These are phyloP conservation scores for Acrocephalus kingi DNA, from an alignment of 2,113 vertebrate species.

Conservation along the genomic window DNA sequence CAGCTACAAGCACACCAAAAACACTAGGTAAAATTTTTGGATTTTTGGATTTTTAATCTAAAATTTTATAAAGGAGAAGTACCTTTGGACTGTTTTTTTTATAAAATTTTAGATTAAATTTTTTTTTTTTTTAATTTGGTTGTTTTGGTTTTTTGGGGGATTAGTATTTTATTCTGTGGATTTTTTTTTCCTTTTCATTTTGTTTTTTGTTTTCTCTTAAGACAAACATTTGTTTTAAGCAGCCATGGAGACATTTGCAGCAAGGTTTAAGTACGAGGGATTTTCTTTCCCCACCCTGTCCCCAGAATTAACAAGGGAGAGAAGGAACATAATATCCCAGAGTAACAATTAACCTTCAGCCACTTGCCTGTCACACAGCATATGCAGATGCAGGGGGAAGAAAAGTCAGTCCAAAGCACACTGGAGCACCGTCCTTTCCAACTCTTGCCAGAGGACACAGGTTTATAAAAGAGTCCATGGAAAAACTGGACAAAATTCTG, in stretches of 20 bases:
- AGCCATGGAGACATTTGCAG: background rate
- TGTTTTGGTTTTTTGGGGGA: background rate
- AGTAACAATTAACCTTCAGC: constrained; percentile 65
- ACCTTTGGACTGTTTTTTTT: background rate
- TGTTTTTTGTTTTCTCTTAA: background rate
- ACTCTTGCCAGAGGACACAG: background rate
- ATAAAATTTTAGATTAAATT: too few species aligned
- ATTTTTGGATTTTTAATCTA: background rate
- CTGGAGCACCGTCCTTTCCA: background rate
- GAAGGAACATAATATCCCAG: constrained; percentile 27
- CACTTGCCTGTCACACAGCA: background rate
- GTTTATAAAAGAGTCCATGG: background rate
- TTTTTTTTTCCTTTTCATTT: background rate
- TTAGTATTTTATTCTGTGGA: background rate
- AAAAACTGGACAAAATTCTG: background rate
- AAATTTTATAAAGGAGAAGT: background rate
- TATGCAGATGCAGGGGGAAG: constrained; percentile 15
- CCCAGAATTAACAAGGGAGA: constrained; percentile 16
- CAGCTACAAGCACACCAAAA: background rate
- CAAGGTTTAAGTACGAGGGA: background rate
- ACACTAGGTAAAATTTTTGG: background rate
- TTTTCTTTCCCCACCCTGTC: background rate
- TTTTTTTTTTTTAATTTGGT: background rate
- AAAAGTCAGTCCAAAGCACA: background rate
- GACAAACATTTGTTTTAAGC: constrained; percentile 15